Evolutionary conservation across 1,140 invertebrate species (phyloP), one percentile per base, ranked within the genome.

Genomic region (Manduca sexta): DNA sequence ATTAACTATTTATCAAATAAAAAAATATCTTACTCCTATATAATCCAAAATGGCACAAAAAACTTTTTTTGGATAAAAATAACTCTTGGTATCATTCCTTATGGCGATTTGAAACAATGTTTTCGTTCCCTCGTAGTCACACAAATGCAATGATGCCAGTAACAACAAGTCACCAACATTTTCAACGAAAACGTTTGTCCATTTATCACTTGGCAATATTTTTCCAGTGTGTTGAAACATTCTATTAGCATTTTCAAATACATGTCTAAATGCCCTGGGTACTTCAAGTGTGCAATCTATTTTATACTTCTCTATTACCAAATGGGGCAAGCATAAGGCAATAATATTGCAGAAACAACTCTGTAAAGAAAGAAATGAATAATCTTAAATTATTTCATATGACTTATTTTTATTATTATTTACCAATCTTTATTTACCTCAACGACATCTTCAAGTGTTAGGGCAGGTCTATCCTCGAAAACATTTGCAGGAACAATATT

Each of bases 161-260:
- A 69, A 50, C 11, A 87, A 35, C 3, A 87, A 48, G 2, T 84
- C 66, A 0, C 69, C 71, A 29, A 86, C 53, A 45, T 82, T 79
- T 38, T 75, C 70, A 3, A 69, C 64, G 41, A 84, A 78, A 35
- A 83, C 50, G 41, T 63, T 70, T 12, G 63, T 75, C 69, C 79
- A 80, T 42, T 61, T 69, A 3, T 79, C 70, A 47, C 64, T 66
- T 11, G 71, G 65, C 13, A 84, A 43, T 42, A 73, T 62, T 7
- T 68, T 39, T 40, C 66, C 55, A 1, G 69, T 74, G 6, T 54
- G 45, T 48, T 72, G 60, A 46, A 82, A 75, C 51, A 83, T 60
- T 51, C 51, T 73, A 12, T 61, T 57, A 0, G 74, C 72, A 38
- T 57, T 62, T 39, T 53, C 51, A 7, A 40, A 35, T 7, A 42